Base-by-base conservation (phyloP, 2,797 vertebrate genomes). In the Molossus molossus region DNA sequence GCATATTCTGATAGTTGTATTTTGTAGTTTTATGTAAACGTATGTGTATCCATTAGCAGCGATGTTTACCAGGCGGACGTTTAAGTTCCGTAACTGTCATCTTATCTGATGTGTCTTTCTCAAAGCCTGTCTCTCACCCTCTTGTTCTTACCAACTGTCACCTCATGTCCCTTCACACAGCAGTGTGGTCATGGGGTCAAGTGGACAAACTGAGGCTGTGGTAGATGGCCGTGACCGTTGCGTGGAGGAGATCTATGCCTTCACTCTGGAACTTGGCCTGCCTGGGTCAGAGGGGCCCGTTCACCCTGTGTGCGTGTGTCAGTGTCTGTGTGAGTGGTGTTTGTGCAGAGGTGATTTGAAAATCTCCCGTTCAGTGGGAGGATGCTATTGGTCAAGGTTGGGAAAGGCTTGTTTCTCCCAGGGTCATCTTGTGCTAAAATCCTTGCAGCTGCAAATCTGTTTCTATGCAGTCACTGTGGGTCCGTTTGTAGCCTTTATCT, bases 231-330 rank as follows among this genome's bases (percentile, higher is more conserved):
- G 7, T 73, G 33, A 3, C 45, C 1, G 2, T 3, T 6, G 23
- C 48, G 58, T 6, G 9, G 33, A 67, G 0, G 29, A 53, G 58
- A n/a, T 77, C 29, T 11, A 6, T n/a, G 27, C 5, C 53, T 60
- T 86, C 18, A 10, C 21, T 1, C 15, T 8, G 20, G 55, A 33
- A 23, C 40, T 29, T 17, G 7, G 5, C 21, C 37, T 11, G 3
- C n/a, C 25, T 65, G 53, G 15, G 37, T 45, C 29, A 37, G 37
- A 17, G 15, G 27, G 37, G 10, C 27, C 6, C 64, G 55, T 50
- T 53, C 33, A n/a, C 21, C 0, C 0, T 2, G 1, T 76, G n/a
- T 23, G 9, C 12, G 6, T 55, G 25, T 57, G 62, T 29, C 11
- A 18, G n/a, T 14, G 37, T n/a, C 4, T 75, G 14, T 75, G 14